These are phyloP conservation scores for Rhadina sibilatrix DNA, from an alignment of 2,113 vertebrate species.

Conservation along the genomic window DNA sequence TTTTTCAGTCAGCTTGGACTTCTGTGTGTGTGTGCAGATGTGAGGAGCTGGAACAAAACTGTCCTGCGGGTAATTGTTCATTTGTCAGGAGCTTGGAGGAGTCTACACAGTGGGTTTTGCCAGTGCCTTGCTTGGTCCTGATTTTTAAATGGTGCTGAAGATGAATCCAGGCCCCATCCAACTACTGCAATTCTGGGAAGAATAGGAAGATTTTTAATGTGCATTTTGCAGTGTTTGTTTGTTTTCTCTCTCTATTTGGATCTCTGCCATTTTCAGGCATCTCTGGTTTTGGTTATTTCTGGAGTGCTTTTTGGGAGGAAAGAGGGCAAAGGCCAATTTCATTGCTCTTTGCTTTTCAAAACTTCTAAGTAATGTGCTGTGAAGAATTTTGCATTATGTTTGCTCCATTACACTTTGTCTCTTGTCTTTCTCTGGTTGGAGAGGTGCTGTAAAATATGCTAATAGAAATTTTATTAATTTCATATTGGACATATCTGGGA, in stretches of 20 bases:
- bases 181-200: not conserved
- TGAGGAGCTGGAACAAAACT: not conserved
- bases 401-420: not conserved
- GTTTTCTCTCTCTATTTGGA: not conserved
- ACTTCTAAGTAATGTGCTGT: not conserved
- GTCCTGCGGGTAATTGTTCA: rapidly evolving
- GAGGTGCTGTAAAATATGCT: not conserved
- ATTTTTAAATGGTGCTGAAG: not conserved
- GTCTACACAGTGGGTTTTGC: not conserved
- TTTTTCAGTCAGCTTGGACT: not conserved
- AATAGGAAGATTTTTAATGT: not conserved
- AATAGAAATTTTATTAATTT: not conserved
- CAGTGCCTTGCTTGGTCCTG: not conserved
- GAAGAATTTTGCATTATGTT: slow-evolving; percentile 14
- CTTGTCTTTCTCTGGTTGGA: not conserved
- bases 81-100: not conserved
- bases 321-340: not conserved
- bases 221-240: rapidly evolving
- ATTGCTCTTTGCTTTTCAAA: not conserved
- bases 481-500: not conserved
- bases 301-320: not conserved
- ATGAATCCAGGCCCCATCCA: not conserved
- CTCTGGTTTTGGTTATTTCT: not conserved
- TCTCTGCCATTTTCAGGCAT: not conserved
- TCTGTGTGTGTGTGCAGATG: not conserved